A percentile compares a stretch with the other conserved stretches of the same genome.
These are phyloP conservation scores for Meteorus cinctellus DNA, from an alignment of 2,888 invertebrate species.

Conservation along the genomic window DNA sequence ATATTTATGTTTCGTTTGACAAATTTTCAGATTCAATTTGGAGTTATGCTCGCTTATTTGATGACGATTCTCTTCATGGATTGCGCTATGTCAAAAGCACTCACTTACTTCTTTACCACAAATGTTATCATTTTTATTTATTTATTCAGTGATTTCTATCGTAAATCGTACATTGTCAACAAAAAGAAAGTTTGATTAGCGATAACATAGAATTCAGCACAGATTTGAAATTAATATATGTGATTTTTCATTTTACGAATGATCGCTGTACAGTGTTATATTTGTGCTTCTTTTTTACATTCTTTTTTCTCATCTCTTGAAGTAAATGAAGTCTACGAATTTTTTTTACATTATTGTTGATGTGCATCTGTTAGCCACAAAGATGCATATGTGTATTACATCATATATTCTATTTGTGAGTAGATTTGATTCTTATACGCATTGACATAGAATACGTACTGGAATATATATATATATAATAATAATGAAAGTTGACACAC, in stretches of 20 bases:
- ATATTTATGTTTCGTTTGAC: constrained; percentile 6
- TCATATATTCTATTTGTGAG: not conserved
- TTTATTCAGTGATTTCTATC: constrained; percentile 78
- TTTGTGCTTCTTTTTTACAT: constrained; percentile 6
- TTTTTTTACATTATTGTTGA: not conserved
- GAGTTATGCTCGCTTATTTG: constrained; percentile 80
- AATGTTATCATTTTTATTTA: constrained; percentile 77
- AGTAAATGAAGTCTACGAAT: constrained; percentile 16
- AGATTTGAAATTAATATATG: not conserved
- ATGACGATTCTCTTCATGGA: constrained; percentile 75
- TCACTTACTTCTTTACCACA: constrained; percentile 77
- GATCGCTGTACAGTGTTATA: not conserved
- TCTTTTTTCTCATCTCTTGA: constrained; percentile 23
- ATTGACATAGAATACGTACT: not conserved
- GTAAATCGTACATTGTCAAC: constrained; percentile 75
- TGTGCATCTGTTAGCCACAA: not conserved
- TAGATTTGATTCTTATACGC: not conserved
- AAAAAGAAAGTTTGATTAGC: constrained; percentile 66
- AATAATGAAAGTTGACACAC: not conserved
- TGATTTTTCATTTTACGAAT: constrained; percentile 25
- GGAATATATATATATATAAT: not conserved
- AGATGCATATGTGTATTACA: not conserved
- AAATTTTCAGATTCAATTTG: constrained; percentile 78
- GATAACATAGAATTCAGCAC: not conserved
- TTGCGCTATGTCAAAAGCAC: constrained; percentile 76